Conservation (phyloP, 2,113 vertebrate genomes). For the Cariama cristata region DNA sequence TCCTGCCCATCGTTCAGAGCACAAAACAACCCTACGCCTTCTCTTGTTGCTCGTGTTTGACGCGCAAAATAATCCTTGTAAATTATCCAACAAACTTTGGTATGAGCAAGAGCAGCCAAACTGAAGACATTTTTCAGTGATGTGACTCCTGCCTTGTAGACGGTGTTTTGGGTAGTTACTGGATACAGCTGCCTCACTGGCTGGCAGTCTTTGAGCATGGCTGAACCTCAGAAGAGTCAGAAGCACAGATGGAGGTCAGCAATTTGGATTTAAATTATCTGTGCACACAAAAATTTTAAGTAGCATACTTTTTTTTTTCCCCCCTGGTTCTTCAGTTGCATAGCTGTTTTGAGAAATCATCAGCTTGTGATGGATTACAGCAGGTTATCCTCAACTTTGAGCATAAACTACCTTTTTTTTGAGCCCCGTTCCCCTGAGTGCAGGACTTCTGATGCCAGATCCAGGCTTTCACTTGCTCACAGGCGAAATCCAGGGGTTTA, state of each 20-base stretch:
- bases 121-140: not conserved
- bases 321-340: not conserved
- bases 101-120: not conserved
- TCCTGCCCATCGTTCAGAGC: not conserved
- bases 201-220: not conserved
- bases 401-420: not conserved
- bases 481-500: not conserved
- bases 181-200: not conserved
- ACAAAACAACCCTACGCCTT: not conserved
- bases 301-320: too few species aligned
- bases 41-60: not conserved
- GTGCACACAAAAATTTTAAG: not conserved
- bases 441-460: not conserved
- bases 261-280: not conserved
- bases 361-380: not conserved
- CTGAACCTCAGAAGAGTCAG: not conserved
- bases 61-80: not conserved
- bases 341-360: not conserved
- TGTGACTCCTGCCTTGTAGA: not conserved
- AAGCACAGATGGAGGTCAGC: not conserved
- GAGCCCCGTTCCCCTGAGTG: not conserved
- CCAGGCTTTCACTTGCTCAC: not conserved
- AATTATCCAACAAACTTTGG: not conserved
- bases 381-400: not conserved
- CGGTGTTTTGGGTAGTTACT: not conserved